Evolutionary conservation across 2,888 invertebrate species (phyloP).

Genomic region (Dolomedes plantarius): DNA sequence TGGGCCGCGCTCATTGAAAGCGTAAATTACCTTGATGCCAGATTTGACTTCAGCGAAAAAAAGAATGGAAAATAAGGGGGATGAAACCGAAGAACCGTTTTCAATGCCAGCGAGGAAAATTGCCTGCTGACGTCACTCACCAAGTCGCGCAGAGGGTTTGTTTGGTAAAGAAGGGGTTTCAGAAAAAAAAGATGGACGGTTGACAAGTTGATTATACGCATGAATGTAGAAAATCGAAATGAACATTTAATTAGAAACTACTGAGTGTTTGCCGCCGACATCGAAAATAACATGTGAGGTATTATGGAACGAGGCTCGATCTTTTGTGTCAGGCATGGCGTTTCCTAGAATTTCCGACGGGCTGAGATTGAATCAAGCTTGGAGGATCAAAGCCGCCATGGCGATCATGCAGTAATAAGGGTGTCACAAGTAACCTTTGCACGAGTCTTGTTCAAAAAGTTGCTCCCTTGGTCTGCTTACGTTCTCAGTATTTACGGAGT

Average conservation of each 20-base stretch:
- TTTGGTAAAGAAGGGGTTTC: background rate
- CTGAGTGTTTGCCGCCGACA: background rate
- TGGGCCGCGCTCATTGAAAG: conserved; percentile 23
- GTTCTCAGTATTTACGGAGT: too few species aligned
- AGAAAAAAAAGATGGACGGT: background rate
- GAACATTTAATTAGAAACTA: background rate
- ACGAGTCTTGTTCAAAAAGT: too few species aligned
- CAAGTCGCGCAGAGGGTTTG: background rate
- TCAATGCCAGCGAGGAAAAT: conserved; percentile 21
- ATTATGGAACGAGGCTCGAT: too few species aligned
- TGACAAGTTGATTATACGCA: background rate
- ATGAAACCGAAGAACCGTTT: background rate
- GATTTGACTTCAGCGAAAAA: background rate
- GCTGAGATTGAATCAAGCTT: too few species aligned
- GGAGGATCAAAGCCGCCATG: too few species aligned
- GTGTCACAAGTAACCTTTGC: too few species aligned
- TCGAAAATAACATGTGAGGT: too few species aligned
- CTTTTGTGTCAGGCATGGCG: too few species aligned
- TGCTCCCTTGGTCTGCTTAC: too few species aligned
- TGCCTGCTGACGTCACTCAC: conserved; percentile 19
- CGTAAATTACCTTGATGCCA: conserved; percentile 29
- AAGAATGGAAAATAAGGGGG: background rate
- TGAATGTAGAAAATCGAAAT: background rate
- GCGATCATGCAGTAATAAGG: too few species aligned
- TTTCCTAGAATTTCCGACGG: too few species aligned